These are phyloP conservation scores for Aleadryas rufinucha DNA, from an alignment of 2,113 vertebrate species.

Conservation along the genomic window DNA sequence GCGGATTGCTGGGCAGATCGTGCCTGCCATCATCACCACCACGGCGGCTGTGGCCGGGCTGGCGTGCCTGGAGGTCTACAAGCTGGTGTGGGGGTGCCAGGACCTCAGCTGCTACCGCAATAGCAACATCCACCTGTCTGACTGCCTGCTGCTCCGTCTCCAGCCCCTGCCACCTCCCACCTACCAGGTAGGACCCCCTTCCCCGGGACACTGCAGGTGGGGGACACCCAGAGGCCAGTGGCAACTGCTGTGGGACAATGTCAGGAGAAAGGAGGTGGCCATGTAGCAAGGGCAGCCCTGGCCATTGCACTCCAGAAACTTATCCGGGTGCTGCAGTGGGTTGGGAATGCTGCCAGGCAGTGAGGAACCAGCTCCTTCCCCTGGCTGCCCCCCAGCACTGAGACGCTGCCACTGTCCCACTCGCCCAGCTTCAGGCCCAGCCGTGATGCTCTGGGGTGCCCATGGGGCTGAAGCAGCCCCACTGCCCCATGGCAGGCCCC, in stretches of 20 bases:
- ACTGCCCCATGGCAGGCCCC: neutral
- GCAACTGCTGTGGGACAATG: neutral
- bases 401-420: fast-evolving
- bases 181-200: constrained; percentile 64
- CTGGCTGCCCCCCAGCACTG: neutral
- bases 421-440: fast-evolving
- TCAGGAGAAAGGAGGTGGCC: neutral
- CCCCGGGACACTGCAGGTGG: fast-evolving
- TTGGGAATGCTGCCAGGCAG: neutral
- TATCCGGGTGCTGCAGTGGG: neutral
- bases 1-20: constrained; percentile 79
- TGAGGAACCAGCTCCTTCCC: constrained; percentile 32
- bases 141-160: constrained; percentile 49
- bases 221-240: neutral
- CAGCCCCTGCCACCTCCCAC: constrained; percentile 1
- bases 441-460: neutral
- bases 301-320: neutral
- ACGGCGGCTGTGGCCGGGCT: constrained; percentile 83
- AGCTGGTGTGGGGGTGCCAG: constrained; percentile 74
- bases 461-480: neutral
- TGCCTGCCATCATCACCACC: constrained; percentile 88
- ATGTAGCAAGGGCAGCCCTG: neutral
- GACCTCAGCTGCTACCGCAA: constrained; percentile 71
- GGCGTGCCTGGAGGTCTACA: constrained; percentile 86
- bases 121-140: constrained; percentile 70